Conservation (phyloP, 2,113 vertebrate species). For the Sinosuthora webbiana region DNA sequence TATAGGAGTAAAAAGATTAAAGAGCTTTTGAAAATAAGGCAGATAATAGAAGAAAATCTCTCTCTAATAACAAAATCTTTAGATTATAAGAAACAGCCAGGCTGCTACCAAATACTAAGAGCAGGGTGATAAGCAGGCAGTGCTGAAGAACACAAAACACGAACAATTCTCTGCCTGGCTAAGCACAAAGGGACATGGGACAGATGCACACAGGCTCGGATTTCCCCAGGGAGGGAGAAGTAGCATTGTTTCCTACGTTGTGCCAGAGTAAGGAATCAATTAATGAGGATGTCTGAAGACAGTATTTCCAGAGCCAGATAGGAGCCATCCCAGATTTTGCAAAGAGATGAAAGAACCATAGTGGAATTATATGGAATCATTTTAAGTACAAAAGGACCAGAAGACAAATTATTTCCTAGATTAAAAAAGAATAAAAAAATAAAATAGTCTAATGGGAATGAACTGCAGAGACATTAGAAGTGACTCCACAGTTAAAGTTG, state of each 20-base stretch:
- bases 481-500: background rate
- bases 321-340: slow-evolving; percentile 37
- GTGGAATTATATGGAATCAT: slow-evolving; percentile 1
- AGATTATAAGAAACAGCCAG: background rate
- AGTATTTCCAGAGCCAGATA: slow-evolving; percentile 34
- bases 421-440: background rate
- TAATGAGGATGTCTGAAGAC: slow-evolving; percentile 40
- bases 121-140: background rate
- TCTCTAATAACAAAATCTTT: background rate
- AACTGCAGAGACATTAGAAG: background rate
- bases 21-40: slow-evolving; percentile 1
- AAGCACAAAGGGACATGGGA: slow-evolving; percentile 37
- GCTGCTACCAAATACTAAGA: background rate
- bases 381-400: slow-evolving; percentile 18
- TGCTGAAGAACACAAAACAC: background rate
- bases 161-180: slow-evolving; percentile 27
- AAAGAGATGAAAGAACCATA: background rate
- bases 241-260: background rate
- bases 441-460: background rate
- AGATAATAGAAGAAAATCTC: slow-evolving; percentile 18
- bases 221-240: slow-evolving; percentile 32
- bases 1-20: background rate
- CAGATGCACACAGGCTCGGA: background rate
- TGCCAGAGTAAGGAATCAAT: slow-evolving; percentile 57
- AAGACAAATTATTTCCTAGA: slow-evolving; percentile 37